Base-by-base conservation (phyloP, 2,888 invertebrate genomes). In the Leucophora obtusa region DNA sequence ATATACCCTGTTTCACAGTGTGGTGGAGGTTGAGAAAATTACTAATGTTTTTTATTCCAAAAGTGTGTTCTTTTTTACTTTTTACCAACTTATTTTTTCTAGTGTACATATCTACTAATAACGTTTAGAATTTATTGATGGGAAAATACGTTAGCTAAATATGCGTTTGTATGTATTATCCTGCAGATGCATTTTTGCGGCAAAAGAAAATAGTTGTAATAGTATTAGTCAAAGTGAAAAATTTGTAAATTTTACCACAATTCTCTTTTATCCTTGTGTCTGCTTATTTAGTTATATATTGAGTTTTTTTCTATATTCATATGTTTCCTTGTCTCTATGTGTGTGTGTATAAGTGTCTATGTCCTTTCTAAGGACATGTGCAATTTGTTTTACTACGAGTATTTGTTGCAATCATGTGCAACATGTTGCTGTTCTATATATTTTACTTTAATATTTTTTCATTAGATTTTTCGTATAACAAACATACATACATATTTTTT, bases 371-470 rank as follows among this genome's bases (percentile, higher is more conserved):
- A 56, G 74, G 60, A 71, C 70, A 76, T 76, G 68, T 72, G 68
- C 71, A 76, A 47, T 76, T 68, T 75, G 18, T 43, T 11, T 35
- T 28, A n/a, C n/a, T n/a, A n/a, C n/a, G 11, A 10, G 21, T 66
- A 17, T 33, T 59, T 60, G 38, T 65, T 75, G 75, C 79, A 75
- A 63, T 58, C 53, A 14, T 56, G 38, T 72, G 72, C 76, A 80
- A 76, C 80, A 80, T 80, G 80, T 80, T 76, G 71, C 72, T 80
- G 80, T 74, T 51, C 65, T 18, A 54, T 3, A 15, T 58, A 47
- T 33, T 35, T 33, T 62, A 17, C 3, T 63, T 51, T 9, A 11
- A 11, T 38, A 18, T 43, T 18, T 21, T 8, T 10, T 24, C 7
- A 38, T 15, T 0, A 17, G 17, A 53, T 33, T 56, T 15, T 72